Conservation (phyloP, 1,140 invertebrate genomes). For the Papilio aristodemus region DNA sequence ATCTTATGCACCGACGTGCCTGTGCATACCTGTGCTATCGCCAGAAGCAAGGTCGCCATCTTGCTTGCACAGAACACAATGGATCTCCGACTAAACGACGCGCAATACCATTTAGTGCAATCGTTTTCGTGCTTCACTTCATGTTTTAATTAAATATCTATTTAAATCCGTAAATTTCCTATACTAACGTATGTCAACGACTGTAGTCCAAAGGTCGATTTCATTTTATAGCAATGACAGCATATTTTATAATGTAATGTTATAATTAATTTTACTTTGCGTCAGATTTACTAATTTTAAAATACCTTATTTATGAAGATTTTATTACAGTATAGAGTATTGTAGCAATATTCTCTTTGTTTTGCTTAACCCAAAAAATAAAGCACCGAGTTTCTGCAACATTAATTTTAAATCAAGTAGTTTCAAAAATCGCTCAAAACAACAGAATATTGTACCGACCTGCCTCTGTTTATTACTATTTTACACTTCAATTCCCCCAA, state of each 20-base stretch:
- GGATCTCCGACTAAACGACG: slow-evolving; percentile 28
- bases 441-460: not conserved
- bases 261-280: not conserved
- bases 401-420: not conserved
- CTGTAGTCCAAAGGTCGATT: not conserved
- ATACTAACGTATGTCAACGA: not conserved
- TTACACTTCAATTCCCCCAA: slow-evolving; percentile 17
- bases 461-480: slow-evolving; percentile 14
- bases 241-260: not conserved
- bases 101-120: slow-evolving; percentile 21
- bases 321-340: too few species aligned
- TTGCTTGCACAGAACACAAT: slow-evolving; percentile 31
- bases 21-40: slow-evolving; percentile 57
- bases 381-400: not conserved
- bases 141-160: slow-evolving; percentile 8
- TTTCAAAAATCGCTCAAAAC: not conserved
- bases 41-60: slow-evolving; percentile 55
- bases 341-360: not conserved
- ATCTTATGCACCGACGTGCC: slow-evolving; percentile 56
- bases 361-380: not conserved
- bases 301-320: too few species aligned
- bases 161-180: not conserved
- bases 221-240: not conserved
- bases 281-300: too few species aligned
- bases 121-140: slow-evolving; percentile 13